Conservation (phyloP, 2,797 vertebrate genomes). For the Tolypeutes matacus region DNA sequence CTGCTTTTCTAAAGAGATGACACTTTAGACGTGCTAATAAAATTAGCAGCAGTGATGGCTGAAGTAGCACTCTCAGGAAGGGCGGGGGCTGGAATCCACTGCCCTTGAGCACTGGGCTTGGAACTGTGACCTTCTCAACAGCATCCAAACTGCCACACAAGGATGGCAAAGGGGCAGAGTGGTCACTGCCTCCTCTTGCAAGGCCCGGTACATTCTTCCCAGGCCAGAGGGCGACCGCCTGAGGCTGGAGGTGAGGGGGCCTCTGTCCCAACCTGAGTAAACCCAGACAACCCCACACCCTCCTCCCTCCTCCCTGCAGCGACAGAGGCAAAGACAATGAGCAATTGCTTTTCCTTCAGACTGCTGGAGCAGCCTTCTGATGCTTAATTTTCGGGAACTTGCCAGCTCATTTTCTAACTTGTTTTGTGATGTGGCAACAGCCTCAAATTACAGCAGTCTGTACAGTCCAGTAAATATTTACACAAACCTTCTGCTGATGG, state of each 20-base stretch:
- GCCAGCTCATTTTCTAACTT: slow-evolving; percentile 84
- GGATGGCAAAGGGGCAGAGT: too few species aligned
- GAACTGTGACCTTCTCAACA: too few species aligned
- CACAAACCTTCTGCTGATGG: slow-evolving; percentile 85
- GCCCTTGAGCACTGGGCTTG: too few species aligned
- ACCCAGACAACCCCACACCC: not conserved
- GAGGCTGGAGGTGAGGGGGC: not conserved
- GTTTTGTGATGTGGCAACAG: slow-evolving; percentile 84
- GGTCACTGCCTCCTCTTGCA: too few species aligned
- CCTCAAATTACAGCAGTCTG: slow-evolving; percentile 82
- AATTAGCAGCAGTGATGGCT: too few species aligned
- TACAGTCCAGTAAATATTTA: slow-evolving; percentile 86
- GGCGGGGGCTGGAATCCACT: too few species aligned
- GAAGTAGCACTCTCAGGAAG: too few species aligned
- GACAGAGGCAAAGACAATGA: slow-evolving; percentile 57
- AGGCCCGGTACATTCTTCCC: not conserved
- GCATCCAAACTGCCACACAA: too few species aligned
- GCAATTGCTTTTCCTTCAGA: slow-evolving; percentile 77
- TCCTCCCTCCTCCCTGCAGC: slow-evolving; percentile 11
- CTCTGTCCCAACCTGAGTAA: not conserved
- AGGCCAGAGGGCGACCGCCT: not conserved
- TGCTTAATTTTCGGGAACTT: slow-evolving; percentile 81
- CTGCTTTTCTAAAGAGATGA: too few species aligned
- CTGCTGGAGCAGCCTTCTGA: slow-evolving; percentile 77
- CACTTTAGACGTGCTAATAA: too few species aligned